Evolutionary conservation across 2,113 vertebrate species (phyloP), one percentile per base, ranked within the genome.

Genomic region (Poeciliopsis prolifica): DNA sequence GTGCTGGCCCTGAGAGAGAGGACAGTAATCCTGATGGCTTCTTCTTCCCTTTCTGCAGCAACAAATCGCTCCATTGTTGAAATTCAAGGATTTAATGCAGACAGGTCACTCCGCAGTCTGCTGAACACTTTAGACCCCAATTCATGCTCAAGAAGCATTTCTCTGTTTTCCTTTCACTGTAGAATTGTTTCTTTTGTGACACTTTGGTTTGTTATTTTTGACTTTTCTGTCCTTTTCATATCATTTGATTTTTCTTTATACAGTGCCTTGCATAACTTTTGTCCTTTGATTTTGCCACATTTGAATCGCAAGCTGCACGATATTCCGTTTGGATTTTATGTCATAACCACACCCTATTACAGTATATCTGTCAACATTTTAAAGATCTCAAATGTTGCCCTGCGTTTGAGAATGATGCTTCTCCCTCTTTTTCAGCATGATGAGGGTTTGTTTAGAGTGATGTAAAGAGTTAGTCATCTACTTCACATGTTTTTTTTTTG

Each of bases 1-100:
- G 22, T 22, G 66, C 48, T 35, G 40, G 42, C 62, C 83, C 72
- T 77, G 58, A 81, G 72, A 66, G 77, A 75, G 65, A 70, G 31
- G 61, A 79, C 7, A 30, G 63, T 48, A 60, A 67, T n/a, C 75
- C 17, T 70, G 61, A 76, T 65, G n/a, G 70, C 29, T 86, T 75
- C 65, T 17, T 24, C 26, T 29, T 74, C 14, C 35, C 54, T 58
- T 61, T 48, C 40, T 42, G 48, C 5, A 72, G 33, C 3, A 60
- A 61, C 42, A 61, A 65, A 71, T 44, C 1, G 22, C 4, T 35
- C 42, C 14, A 44, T 22, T 14, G 22, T 68, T 77, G 68, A 76
- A 14, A 12, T 70, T 48, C 29, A 65, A 3, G 3, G 68, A 42
- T 42, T 51, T 51, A 17, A 54, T 54, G 17, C 5, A 7, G 15